phyloP scores from a whole-genome alignment of 1,140 invertebrate species.

The Mizuhopecten yessoensis region DNA sequence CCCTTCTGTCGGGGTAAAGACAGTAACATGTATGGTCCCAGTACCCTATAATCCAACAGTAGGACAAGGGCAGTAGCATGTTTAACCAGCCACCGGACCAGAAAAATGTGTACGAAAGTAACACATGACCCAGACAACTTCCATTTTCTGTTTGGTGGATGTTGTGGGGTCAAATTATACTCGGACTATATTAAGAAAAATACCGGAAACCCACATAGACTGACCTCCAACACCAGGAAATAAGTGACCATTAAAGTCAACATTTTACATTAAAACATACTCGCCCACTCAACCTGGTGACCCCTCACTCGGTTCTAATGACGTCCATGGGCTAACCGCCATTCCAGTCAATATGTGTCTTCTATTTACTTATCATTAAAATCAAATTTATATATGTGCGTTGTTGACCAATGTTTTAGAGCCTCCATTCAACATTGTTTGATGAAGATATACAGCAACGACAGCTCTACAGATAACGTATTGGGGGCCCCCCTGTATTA shows the following conservation, averaged over 20 bases:
- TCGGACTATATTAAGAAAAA: neutral
- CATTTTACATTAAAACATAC: neutral
- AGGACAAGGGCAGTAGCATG: neutral
- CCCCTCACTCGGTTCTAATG: neutral
- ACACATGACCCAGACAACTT: neutral
- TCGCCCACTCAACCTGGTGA: neutral
- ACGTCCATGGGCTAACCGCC: neutral
- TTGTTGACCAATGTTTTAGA: slow-evolving; percentile 32
- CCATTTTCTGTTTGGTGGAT: neutral
- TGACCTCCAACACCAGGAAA: slow-evolving; percentile 12
- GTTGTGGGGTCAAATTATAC: neutral
- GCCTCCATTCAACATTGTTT: neutral
- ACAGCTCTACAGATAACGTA: neutral
- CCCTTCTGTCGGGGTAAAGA: too few species aligned
- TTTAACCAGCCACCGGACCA: neutral
- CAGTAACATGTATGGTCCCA: neutral
- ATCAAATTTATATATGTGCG: slow-evolving; percentile 16
- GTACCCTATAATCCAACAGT: neutral
- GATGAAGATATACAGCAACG: neutral
- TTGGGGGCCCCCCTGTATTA: neutral
- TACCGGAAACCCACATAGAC: neutral
- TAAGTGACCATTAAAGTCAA: slow-evolving; percentile 14
- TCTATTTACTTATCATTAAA: neutral
- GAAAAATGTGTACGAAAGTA: neutral
- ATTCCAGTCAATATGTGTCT: neutral